phyloP scores from a whole-genome alignment of 2,113 vertebrate species.

The Brachypteracias leptosomus region DNA sequence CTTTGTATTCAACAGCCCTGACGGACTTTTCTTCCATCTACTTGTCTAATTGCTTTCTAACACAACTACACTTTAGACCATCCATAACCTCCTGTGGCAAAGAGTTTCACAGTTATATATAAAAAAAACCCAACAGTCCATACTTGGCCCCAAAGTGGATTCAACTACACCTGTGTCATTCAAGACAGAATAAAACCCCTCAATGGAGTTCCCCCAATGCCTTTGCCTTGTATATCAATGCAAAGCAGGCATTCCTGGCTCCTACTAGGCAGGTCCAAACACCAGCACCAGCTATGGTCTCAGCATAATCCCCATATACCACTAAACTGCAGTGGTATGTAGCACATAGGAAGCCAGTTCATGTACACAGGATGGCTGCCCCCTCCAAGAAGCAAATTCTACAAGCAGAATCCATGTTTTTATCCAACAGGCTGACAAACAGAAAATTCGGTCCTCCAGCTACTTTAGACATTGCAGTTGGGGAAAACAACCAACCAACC shows the following conservation, averaged over 20 bases:
- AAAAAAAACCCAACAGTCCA: background rate
- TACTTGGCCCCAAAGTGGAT: background rate
- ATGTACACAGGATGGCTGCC: background rate
- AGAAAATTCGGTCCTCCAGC: background rate
- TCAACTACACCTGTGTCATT: background rate
- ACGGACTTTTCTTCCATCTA: background rate
- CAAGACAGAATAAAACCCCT: rapidly evolving
- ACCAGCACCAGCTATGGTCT: background rate
- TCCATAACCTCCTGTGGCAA: background rate
- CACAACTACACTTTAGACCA: background rate
- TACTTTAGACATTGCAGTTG: background rate
- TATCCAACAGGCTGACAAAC: background rate
- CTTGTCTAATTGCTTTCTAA: background rate
- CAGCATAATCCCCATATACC: background rate
- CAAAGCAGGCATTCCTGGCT: background rate
- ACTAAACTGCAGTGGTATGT: background rate
- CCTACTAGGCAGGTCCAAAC: background rate
- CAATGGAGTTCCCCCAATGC: background rate
- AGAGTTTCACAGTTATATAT: background rate
- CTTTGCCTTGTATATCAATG: background rate
- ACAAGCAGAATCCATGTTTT: background rate
- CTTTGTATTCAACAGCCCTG: background rate
- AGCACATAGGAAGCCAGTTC: background rate
- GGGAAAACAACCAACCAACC: background rate
- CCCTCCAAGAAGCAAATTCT: background rate